phyloP scores from a whole-genome alignment of 2,113 vertebrate species.

The Corvus moneduloides region DNA sequence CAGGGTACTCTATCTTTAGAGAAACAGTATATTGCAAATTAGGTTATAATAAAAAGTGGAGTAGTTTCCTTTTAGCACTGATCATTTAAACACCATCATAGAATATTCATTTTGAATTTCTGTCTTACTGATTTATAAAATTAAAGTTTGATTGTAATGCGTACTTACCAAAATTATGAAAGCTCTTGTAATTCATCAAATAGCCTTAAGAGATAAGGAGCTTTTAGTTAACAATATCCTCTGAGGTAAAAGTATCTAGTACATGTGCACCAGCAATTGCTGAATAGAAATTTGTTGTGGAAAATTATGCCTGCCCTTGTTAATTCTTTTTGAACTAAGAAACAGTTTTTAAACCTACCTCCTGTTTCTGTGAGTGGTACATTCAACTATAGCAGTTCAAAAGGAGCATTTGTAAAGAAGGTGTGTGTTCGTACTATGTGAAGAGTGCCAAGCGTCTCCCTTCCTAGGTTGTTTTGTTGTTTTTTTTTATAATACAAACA shows the following conservation, averaged over 20 bases:
- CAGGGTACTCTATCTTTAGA: neutral
- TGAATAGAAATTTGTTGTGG: neutral
- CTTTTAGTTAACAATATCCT: neutral
- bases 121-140: neutral
- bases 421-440: fast-evolving
- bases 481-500: neutral
- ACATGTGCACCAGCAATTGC: neutral
- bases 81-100: neutral
- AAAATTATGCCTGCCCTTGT: neutral
- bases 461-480: neutral
- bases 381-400: neutral
- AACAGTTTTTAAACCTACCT: neutral
- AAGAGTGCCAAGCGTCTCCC: neutral
- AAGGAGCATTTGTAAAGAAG: neutral
- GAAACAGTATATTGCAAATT: neutral
- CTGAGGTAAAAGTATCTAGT: neutral
- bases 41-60: neutral
- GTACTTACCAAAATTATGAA: neutral
- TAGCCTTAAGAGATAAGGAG: neutral
- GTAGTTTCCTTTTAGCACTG: neutral
- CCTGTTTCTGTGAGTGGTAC: neutral
- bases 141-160: neutral
- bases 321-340: neutral
- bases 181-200: neutral
- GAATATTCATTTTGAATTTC: neutral